phyloP scores from a whole-genome alignment of 2,113 vertebrate species.

The Macquaria australasica region DNA sequence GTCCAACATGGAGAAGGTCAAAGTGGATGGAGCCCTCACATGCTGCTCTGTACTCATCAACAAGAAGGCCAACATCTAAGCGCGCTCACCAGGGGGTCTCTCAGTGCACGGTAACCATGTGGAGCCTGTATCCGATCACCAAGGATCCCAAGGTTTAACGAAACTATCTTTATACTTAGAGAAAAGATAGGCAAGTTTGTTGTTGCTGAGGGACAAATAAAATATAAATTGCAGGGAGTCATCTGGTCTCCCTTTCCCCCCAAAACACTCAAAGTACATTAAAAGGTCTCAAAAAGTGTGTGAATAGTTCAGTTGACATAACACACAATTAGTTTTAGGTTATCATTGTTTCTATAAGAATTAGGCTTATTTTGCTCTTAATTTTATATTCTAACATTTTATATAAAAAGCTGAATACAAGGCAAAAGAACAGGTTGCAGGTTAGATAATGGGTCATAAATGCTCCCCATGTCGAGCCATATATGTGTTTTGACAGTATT shows the following conservation, averaged over 20 bases:
- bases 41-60: slow-evolving; percentile 94
- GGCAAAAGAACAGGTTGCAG: neutral
- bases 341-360: neutral
- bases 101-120: slow-evolving; percentile 54
- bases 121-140: slow-evolving; percentile 11
- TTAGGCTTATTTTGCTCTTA: neutral
- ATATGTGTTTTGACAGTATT: neutral
- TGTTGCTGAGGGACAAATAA: slow-evolving; percentile 16
- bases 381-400: slow-evolving; percentile 10
- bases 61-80: slow-evolving; percentile 89
- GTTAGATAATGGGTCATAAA: neutral
- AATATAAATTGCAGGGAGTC: neutral
- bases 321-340: neutral
- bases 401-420: neutral
- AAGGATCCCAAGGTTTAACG: slow-evolving; percentile 19
- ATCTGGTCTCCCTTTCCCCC: neutral
- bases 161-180: slow-evolving; percentile 3
- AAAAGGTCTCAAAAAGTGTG: slow-evolving; percentile 11
- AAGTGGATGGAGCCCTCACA: slow-evolving; percentile 93
- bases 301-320: neutral
- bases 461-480: neutral
- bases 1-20: slow-evolving; percentile 88
- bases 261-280: neutral
- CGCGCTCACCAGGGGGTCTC: slow-evolving; percentile 62
- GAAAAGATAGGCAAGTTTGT: neutral